phyloP scores from a whole-genome alignment of 2,113 vertebrate species.

The Trochalopteron elliotii region DNA sequence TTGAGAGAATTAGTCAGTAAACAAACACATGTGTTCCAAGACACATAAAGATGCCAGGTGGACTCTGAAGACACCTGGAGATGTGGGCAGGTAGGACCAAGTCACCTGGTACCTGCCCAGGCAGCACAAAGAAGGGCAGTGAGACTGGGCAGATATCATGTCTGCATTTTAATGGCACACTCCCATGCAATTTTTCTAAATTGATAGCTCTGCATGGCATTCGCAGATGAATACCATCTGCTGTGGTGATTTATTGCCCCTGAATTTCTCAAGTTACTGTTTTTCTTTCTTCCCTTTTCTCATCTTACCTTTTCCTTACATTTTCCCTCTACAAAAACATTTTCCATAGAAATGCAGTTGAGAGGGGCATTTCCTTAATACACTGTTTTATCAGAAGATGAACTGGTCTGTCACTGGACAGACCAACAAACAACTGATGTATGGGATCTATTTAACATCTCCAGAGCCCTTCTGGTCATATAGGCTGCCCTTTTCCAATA shows the following conservation, averaged over 20 bases:
- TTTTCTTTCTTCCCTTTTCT: background rate
- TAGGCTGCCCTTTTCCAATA: background rate
- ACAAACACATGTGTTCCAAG: background rate
- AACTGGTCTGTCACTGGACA: slow-evolving; percentile 41
- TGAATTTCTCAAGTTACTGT: slow-evolving; percentile 57
- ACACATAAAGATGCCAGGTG: background rate
- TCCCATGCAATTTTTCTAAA: background rate
- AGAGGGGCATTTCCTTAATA: slow-evolving; percentile 33
- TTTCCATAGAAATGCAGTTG: background rate
- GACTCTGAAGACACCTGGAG: background rate
- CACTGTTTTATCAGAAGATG: background rate
- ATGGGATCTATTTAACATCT: slow-evolving; percentile 8
- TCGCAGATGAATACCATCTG: slow-evolving; percentile 69
- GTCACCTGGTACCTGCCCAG: background rate
- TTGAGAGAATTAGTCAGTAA: background rate
- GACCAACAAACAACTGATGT: slow-evolving; percentile 6
- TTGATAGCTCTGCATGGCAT: slow-evolving; percentile 16
- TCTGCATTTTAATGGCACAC: slow-evolving; percentile 2
- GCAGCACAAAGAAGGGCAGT: background rate
- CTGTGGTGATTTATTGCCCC: slow-evolving; percentile 60
- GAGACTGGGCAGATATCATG: background rate
- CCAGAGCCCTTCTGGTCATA: background rate
- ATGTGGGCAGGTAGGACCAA: background rate
- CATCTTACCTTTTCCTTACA: slow-evolving; percentile 46
- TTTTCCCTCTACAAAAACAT: background rate